Conservation (phyloP, 2,113 vertebrate genomes). For the Euleptes europaea region DNA sequence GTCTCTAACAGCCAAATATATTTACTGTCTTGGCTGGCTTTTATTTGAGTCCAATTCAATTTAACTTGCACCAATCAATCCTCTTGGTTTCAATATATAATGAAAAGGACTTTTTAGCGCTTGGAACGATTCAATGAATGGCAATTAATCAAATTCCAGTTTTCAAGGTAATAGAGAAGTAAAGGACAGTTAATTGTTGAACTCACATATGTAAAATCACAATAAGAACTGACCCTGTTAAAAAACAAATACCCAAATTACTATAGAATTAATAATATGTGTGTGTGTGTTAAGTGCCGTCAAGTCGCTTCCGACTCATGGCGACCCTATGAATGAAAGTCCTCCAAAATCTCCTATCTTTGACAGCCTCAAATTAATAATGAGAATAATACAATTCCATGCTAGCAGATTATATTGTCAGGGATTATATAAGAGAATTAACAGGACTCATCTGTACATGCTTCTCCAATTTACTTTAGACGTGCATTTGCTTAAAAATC, state of each 20-base stretch:
- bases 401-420: constrained; percentile 27
- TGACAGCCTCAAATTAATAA: no score
- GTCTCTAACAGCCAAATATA: background rate
- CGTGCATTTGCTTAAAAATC: background rate
- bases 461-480: constrained; percentile 39
- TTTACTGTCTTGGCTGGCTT: background rate
- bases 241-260: background rate
- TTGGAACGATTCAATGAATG: constrained; percentile 19
- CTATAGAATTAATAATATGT: constrained; percentile 40
- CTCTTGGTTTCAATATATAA: constrained; percentile 31
- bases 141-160: constrained; percentile 42
- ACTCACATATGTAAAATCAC: constrained; percentile 26
- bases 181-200: constrained; percentile 31
- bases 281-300: no score
- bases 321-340: no score
- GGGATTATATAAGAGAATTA: background rate
- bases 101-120: constrained; percentile 31
- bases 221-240: constrained; percentile 8
- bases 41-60: constrained; percentile 23
- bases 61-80: constrained; percentile 32
- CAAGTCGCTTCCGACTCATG: no score
- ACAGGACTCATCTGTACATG: background rate
- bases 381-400: constrained; percentile 45
- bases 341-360: no score
- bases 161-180: constrained; percentile 31